These are phyloP conservation scores for Platichthys stellatus DNA, from an alignment of 2,113 vertebrate genomes.

Conservation along the genomic window DNA sequence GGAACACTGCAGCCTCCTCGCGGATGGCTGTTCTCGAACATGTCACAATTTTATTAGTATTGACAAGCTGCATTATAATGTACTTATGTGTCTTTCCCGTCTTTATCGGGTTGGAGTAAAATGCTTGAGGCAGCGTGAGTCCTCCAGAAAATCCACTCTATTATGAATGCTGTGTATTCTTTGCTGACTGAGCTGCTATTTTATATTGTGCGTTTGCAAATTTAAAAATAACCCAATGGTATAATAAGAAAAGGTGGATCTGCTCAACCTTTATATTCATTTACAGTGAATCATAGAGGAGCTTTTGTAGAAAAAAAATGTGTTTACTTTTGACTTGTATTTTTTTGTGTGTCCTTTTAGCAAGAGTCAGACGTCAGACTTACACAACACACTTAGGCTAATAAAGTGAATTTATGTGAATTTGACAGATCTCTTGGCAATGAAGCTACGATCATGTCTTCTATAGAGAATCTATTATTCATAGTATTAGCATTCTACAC, in stretches of 20 bases:
- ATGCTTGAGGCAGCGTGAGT: conserved; percentile 42
- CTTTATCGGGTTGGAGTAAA: conserved; percentile 67
- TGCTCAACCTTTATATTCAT: neutral
- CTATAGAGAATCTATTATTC: no score
- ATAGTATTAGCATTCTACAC: no score
- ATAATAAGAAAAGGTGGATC: neutral
- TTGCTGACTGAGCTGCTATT: neutral
- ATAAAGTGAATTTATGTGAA: no score
- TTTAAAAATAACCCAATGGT: neutral
- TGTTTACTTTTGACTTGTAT: neutral
- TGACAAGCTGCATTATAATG: conserved; percentile 86
- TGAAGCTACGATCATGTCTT: no score
- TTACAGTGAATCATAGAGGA: neutral
- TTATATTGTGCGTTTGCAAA: neutral
- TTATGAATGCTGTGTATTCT: conserved; percentile 26
- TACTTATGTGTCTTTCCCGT: conserved; percentile 75
- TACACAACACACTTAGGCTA: no score
- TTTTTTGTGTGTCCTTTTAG: neutral
- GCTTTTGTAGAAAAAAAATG: no score
- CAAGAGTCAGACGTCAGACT: no score
- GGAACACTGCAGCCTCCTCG: conserved; percentile 65
- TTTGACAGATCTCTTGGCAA: no score
- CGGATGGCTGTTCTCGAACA: conserved; percentile 76
- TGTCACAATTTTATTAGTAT: conserved; percentile 82
- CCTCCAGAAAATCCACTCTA: conserved; percentile 43